Conservation (phyloP, 2,888 invertebrate genomes). For the Stenodema calcarata region DNA sequence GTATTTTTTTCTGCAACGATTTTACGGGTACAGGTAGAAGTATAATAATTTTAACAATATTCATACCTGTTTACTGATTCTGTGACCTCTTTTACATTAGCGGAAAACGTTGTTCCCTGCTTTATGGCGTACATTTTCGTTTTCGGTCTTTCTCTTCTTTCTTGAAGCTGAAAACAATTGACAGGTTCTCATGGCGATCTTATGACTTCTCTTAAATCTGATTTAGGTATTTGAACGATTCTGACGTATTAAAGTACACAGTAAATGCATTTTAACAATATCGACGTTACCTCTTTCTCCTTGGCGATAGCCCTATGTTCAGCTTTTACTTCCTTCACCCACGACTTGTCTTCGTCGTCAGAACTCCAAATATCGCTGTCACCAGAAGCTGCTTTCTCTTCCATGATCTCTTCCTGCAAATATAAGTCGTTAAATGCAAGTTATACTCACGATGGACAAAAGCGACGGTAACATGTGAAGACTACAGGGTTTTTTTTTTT, state of each 20-base stretch:
- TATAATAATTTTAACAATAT: not conserved
- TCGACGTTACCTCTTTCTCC: conserved; percentile 61
- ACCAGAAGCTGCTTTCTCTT: conserved; percentile 61
- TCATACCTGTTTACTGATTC: conserved; percentile 12
- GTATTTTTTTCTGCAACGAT: too few species aligned
- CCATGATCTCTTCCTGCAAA: conserved; percentile 59
- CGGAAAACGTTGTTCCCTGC: conserved; percentile 68
- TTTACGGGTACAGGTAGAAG: too few species aligned
- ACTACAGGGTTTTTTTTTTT: too few species aligned
- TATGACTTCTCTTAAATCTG: too few species aligned
- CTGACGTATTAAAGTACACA: too few species aligned
- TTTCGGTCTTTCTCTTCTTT: conserved; percentile 59
- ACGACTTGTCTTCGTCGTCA: conserved; percentile 73
- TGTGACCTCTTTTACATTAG: conserved; percentile 29
- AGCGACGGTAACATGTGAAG: too few species aligned
- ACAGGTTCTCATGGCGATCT: not conserved
- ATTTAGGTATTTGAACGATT: too few species aligned
- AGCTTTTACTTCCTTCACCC: conserved; percentile 81
- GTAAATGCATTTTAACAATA: too few species aligned
- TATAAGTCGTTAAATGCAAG: not conserved
- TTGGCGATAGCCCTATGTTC: conserved; percentile 69
- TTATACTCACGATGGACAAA: too few species aligned
- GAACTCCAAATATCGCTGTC: conserved; percentile 66
- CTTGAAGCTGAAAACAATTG: conserved; percentile 1
- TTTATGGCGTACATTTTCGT: conserved; percentile 70